Percentiles rank a stretch among this genome's conserved stretches.
These are phyloP conservation scores for Andricus curvator DNA, from an alignment of 2,888 invertebrate species.

Conservation along the genomic window DNA sequence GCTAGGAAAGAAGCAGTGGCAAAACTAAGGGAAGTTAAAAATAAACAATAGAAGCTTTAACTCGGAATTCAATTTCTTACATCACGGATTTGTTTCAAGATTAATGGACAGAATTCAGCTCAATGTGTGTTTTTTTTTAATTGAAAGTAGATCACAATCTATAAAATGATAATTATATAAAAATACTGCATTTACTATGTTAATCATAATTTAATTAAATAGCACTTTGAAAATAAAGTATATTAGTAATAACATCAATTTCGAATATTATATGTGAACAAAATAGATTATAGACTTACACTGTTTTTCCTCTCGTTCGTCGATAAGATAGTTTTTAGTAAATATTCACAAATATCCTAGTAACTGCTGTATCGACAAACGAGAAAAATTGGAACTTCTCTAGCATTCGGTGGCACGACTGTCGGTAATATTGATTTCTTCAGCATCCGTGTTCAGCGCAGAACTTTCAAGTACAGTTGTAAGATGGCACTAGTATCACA, in stretches of 20 bases:
- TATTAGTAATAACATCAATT: neutral
- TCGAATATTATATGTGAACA: neutral
- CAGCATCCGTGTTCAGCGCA: neutral
- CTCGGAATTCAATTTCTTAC: neutral
- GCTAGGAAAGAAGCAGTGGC: neutral
- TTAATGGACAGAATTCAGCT: neutral
- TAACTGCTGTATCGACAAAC: neutral
- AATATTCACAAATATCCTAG: neutral
- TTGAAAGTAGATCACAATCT: neutral
- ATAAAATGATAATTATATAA: neutral
- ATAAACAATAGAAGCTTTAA: neutral
- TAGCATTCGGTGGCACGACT: neutral
- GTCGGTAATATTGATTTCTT: conserved; percentile 6
- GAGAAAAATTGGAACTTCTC: neutral
- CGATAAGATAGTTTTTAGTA: neutral
- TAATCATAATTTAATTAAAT: too few relatives aligned
- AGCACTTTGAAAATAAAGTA: neutral
- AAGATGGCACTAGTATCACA: neutral
- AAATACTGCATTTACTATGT: neutral
- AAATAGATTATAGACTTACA: neutral
- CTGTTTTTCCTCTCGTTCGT: neutral
- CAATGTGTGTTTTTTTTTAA: neutral
- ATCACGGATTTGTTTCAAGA: neutral
- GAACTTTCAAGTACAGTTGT: neutral
- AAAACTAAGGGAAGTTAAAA: neutral